Evolutionary conservation across 2,888 invertebrate species (phyloP), one percentile per base, ranked within the genome.

Genomic region (Panopea generosa): DNA sequence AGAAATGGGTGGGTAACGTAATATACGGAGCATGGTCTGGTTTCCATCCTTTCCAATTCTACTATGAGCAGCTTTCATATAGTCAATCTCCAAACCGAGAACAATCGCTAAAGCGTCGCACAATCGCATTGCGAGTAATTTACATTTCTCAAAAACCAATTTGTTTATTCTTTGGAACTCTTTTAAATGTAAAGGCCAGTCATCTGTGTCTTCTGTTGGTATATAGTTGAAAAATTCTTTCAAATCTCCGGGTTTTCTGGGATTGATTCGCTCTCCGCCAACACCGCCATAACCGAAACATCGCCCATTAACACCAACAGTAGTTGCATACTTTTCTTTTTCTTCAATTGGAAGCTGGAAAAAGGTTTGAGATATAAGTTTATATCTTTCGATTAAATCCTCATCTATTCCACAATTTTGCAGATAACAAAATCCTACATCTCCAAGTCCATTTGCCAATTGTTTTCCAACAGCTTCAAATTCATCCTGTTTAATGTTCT

Each of bases 381-480:
- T 40, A 52, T 62, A 66, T 45, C 20, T 56, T 11, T 49, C 56
- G 4, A 77, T 22, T 26, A 70, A 26, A 14, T 55, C 45, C 9
- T 53, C 22, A 18, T 56, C 43, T 6, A 82, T 49, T 0, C 82
- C 80, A 29, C 82, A 77, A 40, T 84, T 84, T 49, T 75, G 77
- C 20, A 84, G 27, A 47, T 84, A 84, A 40, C 77, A 75, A 49
- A 84, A 84, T 11, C 84, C 78, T 16, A 65, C 63, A 9, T 55
- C 53, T n/a, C 62, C 63, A 43, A 83, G 79, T 0, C 76, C 81
- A 11, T 72, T 56, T 49, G 66, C 61, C 2, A 83, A 18, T 27
- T 71, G 47, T 2, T 38, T 43, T 22, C 78, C 78, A 24, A 77
- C 26, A 3, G 22, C 6, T 24, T 59, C 43, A n/a, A 75, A 18